These are phyloP conservation scores for Typhlichthys eigenmanni DNA, from an alignment of 2,797 vertebrate species.

Conservation along the genomic window DNA sequence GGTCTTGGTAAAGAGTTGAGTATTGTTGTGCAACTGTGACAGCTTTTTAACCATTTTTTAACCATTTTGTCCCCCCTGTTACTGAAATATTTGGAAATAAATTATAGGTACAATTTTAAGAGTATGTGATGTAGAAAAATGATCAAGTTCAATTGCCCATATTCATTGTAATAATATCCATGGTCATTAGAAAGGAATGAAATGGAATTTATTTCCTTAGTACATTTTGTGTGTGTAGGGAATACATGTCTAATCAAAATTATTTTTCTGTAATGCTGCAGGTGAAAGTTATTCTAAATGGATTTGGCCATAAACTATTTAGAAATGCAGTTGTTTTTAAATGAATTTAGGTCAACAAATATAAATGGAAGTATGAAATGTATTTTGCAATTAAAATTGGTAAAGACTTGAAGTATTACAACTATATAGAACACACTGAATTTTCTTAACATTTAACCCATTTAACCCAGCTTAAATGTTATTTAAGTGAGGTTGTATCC, in stretches of 20 bases:
- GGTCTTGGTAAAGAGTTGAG: constrained; percentile 30
- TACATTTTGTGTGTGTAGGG: constrained; percentile 10
- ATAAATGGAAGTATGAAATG: constrained; percentile 32
- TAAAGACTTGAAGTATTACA: background rate
- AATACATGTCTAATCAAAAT: constrained; percentile 1
- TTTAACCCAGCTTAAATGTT: no score
- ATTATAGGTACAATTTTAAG: background rate
- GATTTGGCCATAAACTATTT: constrained; percentile 1
- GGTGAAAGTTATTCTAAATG: constrained; percentile 13
- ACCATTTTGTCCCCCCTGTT: background rate
- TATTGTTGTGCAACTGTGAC: constrained; percentile 25
- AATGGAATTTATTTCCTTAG: constrained; percentile 3
- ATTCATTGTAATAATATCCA: background rate
- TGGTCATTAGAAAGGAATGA: background rate
- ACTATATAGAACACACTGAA: background rate
- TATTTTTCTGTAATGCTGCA: background rate
- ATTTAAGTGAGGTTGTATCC: background rate
- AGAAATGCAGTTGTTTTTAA: background rate
- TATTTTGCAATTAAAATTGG: no score
- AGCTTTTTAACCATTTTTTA: background rate
- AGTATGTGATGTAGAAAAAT: background rate
- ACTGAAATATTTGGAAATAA: background rate
- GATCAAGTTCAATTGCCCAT: background rate
- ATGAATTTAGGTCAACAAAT: constrained; percentile 7
- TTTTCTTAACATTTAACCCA: no score